Evolutionary conservation across 2,113 vertebrate genomes (phyloP).

Genomic region (Labeo catla): DNA sequence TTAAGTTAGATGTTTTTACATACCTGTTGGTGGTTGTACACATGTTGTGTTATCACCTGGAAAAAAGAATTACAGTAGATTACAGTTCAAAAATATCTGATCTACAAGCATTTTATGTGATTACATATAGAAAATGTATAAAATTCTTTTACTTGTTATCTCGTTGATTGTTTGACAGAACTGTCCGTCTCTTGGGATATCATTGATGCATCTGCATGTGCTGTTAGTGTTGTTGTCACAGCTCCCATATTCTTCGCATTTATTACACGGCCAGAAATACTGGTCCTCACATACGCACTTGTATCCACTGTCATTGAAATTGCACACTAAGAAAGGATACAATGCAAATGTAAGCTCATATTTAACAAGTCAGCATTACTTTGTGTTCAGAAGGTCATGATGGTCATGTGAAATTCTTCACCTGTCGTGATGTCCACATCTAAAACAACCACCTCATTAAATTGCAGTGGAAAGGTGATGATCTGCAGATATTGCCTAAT

Average conservation of each 20-base stretch:
- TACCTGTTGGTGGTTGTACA: background rate
- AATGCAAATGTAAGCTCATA: background rate
- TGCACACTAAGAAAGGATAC: constrained; percentile 62
- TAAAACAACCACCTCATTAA: constrained; percentile 8
- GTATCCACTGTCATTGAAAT: constrained; percentile 46
- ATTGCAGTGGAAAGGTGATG: background rate
- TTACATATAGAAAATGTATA: background rate
- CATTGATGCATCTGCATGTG: constrained; percentile 66
- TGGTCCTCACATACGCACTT: constrained; percentile 69
- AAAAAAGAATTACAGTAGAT: background rate
- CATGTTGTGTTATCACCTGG: background rate
- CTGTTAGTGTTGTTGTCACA: constrained; percentile 53
- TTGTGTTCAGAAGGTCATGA: background rate
- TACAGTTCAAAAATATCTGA: background rate
- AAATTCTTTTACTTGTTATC: constrained; percentile 7
- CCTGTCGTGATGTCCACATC: constrained; percentile 53
- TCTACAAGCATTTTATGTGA: background rate
- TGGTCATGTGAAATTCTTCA: constrained; percentile 13
- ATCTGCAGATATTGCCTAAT: constrained; percentile 21
- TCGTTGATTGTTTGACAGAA: constrained; percentile 59
- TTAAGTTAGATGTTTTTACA: background rate
- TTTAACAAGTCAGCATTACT: background rate
- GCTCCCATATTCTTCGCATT: constrained; percentile 61
- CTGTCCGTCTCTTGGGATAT: constrained; percentile 56
- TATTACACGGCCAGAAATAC: constrained; percentile 60